Base-by-base conservation (phyloP, 1,140 invertebrate genomes). In the Dreissena rostriformis region DNA sequence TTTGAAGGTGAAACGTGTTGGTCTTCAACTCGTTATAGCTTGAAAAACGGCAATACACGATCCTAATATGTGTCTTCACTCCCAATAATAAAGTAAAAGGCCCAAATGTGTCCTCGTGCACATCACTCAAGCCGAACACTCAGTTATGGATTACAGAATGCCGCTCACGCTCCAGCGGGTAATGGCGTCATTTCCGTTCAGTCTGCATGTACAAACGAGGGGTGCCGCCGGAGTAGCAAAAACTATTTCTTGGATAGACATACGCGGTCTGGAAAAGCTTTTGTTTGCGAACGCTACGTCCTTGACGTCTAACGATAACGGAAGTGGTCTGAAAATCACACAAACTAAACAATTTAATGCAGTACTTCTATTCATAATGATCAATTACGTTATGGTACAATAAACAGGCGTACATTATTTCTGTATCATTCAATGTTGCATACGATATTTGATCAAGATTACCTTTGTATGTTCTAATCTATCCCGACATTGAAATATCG, bases 41-140 rank as follows among this genome's bases (percentile, higher is more conserved):
- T 5, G 8, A 39, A 39, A 2, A 39, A 5, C 2, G 2, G 8
- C 2, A 2, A 39, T n/a, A 39, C 39, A 39, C 39, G 8, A 39
- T 39, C 39, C 4, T 39, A 39, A 5, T 39, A 39, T 39, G 39
- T 39, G 39, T 39, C 39, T 39, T 39, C 8, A 2, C 2, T 5
- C 2, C 39, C 39, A 39, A 39, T 39, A 39, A 39, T 8, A 39
- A 8, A 39, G 39, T 39, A 5, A 39, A 5, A 39, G n/a, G 2
- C 39, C 2, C 39, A 39, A 39, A 39, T 39, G 39, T 8, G 2
- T 39, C 39, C 39, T 39, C 39, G 2, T 39, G 39, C 39, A 83
- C 81, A 65, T 83, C 39, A 73, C 66, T 55, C 76, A 83, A 28
- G 8, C 22, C 14, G 72, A 61, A 51, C 81, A 83, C 19, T 73